Conservation (phyloP, 1,140 invertebrate species). For the Procambarus virginalis region DNA sequence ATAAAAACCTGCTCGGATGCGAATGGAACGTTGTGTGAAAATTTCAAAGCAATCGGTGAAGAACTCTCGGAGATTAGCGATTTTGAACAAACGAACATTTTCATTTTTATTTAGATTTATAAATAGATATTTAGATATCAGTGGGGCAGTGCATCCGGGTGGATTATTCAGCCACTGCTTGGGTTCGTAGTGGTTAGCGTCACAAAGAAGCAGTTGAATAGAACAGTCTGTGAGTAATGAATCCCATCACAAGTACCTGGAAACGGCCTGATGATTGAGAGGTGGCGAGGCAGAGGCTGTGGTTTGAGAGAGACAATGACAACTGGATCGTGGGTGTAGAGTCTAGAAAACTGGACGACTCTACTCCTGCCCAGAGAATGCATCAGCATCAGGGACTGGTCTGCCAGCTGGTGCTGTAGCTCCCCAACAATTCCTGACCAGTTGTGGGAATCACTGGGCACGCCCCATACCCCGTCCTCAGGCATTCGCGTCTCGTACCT, state of each 20-base stretch:
- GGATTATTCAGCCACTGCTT: too few relatives aligned
- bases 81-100: too few relatives aligned
- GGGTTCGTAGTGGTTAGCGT: too few relatives aligned
- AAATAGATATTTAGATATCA: too few relatives aligned
- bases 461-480: background rate
- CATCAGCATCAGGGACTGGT: background rate
- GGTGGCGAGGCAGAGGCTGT: background rate
- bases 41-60: too few relatives aligned
- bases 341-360: background rate
- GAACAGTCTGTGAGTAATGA: too few relatives aligned
- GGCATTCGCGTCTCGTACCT: slow-evolving; percentile 13
- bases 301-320: slow-evolving; percentile 9
- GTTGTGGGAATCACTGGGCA: background rate
- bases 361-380: background rate
- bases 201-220: too few relatives aligned
- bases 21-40: too few relatives aligned
- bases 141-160: too few relatives aligned
- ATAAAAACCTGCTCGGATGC: too few relatives aligned
- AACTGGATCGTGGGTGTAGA: background rate
- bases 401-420: slow-evolving; percentile 13
- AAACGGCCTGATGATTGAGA: slow-evolving; percentile 5
- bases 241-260: background rate
- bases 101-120: too few relatives aligned
- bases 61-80: too few relatives aligned
- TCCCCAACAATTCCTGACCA: slow-evolving; percentile 26